Base-by-base conservation (phyloP, 2,797 vertebrate genomes). In the Pyrrhura leucotis region DNA sequence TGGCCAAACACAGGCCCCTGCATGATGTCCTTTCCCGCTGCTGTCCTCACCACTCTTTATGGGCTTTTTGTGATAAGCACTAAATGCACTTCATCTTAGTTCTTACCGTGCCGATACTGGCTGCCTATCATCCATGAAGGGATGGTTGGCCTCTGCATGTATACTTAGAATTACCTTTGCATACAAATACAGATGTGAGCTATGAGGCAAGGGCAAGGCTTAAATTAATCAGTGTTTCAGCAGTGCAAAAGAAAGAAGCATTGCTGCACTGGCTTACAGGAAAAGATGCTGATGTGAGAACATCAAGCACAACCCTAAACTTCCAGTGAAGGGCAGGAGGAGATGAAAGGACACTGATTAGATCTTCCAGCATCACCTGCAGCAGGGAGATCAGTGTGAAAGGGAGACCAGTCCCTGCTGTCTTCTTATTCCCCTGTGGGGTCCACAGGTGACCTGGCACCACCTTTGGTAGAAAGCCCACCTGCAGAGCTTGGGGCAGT, bases 241-340 rank as follows among this genome's bases (percentile, higher is more conserved):
- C n/a, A 3, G 2, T 5, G 7, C 51, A 15, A 28, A 45, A 16
- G 23, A 3, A 39, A 45, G 73, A 33, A 33, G 19, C 23, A 1
- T 7, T 17, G 51, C 20, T 1, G 7, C 2, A 2, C 1, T 33
- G 54, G 8, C 42, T 54, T 53, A 5, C 25, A 6, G 31, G 37
- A 12, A 18, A 35, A 35, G 40, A 25, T 1, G 5, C 12, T 2
- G 3, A 14, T 6, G 33, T 14, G 22, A 23, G 25, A 79, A 74
- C 48, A 14, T 6, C 1, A 12, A 51, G 13, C 12, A 7, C 31
- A 14, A 5, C 19, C 37, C 59, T 9, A 11, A 22, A 19, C 33
- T 22, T 22, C 29, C 0, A 2, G 21, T 3, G 22, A 42, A 31
- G 71, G 51, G 68, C 28, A 33, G 35, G 40, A 15, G 56, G 61